A percentile compares a stretch with the other conserved stretches of the same genome.
phyloP scores from a whole-genome alignment of 2,113 vertebrate species.

The Bothrops jararaca region DNA sequence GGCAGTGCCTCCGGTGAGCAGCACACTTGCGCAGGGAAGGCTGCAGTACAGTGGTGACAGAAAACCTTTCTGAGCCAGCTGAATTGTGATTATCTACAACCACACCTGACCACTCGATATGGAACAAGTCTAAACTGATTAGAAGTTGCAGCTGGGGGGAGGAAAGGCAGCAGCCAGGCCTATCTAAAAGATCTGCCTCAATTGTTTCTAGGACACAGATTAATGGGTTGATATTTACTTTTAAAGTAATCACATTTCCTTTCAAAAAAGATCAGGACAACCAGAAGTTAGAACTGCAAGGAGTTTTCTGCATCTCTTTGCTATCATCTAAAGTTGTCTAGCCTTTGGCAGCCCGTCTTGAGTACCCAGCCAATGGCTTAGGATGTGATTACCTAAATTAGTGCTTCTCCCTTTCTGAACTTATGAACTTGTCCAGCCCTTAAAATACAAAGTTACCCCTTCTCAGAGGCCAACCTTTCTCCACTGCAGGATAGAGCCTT shows the following conservation, averaged over 20 bases:
- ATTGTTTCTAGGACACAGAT: neutral
- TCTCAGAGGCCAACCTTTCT: neutral
- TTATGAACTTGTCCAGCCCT: neutral
- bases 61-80: neutral
- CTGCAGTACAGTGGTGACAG: neutral
- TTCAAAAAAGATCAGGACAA: neutral
- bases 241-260: neutral
- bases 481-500: neutral
- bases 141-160: neutral
- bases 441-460: neutral
- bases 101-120: neutral
- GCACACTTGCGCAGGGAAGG: neutral
- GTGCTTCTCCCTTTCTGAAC: neutral
- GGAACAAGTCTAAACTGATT: neutral
- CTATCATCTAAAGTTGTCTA: neutral
- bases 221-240: neutral
- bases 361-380: neutral
- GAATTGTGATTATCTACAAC: neutral
- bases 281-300: neutral
- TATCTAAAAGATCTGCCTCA: neutral
- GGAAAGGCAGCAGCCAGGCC: neutral
- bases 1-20: neutral
- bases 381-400: neutral
- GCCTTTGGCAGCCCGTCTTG: neutral
- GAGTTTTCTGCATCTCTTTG: neutral